phyloP scores from a whole-genome alignment of 2,888 invertebrate genomes.

The Cistogaster globosa region DNA sequence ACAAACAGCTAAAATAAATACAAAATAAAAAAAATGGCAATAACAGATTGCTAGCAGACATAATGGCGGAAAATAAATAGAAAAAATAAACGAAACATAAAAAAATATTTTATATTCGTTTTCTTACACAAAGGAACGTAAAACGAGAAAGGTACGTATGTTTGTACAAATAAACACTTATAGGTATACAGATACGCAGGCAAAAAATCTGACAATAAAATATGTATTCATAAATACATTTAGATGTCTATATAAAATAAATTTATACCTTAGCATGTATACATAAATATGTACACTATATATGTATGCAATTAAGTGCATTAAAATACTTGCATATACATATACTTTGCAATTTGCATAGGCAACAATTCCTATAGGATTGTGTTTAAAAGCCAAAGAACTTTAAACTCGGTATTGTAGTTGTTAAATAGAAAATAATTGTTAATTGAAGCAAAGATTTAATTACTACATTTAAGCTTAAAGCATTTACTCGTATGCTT shows the following conservation, averaged over 20 bases:
- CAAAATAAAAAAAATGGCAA: conserved; percentile 52
- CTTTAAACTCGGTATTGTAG: too few relatives aligned
- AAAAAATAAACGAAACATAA: conserved; percentile 29
- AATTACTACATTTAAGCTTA: too few relatives aligned
- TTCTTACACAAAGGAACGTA: conserved; percentile 5
- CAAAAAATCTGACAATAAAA: conserved; percentile 26
- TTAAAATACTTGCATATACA: neutral
- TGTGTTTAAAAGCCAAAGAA: too few relatives aligned
- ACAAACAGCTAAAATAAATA: conserved; percentile 12
- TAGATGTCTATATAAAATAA: neutral
- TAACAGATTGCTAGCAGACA: conserved; percentile 61
- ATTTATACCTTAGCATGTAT: neutral
- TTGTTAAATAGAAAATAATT: too few relatives aligned
- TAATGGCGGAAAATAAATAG: conserved; percentile 53
- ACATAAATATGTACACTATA: neutral
- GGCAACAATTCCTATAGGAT: too few relatives aligned
- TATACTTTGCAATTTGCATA: neutral
- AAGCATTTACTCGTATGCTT: too few relatives aligned
- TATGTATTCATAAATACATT: neutral
- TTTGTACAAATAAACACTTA: neutral
- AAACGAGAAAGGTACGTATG: conserved; percentile 20
- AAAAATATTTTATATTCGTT: conserved; percentile 14
- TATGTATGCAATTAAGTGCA: neutral
- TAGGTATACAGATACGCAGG: neutral
- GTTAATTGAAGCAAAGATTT: too few relatives aligned